phyloP scores from a whole-genome alignment of 2,888 invertebrate genomes.

The Carterocephalus palaemon region DNA sequence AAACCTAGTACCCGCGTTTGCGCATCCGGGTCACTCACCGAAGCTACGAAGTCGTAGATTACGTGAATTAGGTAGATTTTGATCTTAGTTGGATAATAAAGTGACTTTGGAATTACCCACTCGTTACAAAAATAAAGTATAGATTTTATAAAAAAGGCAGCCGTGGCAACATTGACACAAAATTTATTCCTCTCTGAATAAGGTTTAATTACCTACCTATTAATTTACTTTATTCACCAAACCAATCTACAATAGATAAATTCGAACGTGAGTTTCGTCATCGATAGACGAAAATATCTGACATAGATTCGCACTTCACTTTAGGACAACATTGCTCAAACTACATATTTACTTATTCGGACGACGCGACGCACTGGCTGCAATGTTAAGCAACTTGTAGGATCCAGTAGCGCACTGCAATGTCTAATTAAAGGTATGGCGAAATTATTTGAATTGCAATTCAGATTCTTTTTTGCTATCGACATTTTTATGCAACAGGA shows the following conservation, averaged over 20 bases:
- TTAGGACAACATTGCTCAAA: conserved; percentile 33
- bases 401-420: conserved; percentile 10
- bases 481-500: conserved; percentile 13
- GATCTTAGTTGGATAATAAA: too few relatives aligned
- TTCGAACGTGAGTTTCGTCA: conserved; percentile 34
- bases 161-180: too few relatives aligned
- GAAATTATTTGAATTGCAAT: conserved; percentile 15
- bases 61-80: too few relatives aligned
- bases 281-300: conserved; percentile 44
- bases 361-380: conserved; percentile 35
- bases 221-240: too few relatives aligned
- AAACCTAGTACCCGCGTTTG: too few relatives aligned
- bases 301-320: conserved; percentile 36
- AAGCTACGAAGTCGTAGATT: too few relatives aligned
- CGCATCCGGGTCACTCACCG: too few relatives aligned
- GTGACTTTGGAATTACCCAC: too few relatives aligned
- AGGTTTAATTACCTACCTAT: too few relatives aligned
- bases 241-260: neutral
- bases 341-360: conserved; percentile 50
- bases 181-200: too few relatives aligned
- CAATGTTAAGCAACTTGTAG: conserved; percentile 28
- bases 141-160: too few relatives aligned
- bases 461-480: conserved; percentile 8
- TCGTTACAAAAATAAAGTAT: too few relatives aligned
- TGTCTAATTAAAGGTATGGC: conserved; percentile 17